Evolutionary conservation across 2,797 vertebrate genomes (phyloP).

Genomic region (Chelonia mydas): DNA sequence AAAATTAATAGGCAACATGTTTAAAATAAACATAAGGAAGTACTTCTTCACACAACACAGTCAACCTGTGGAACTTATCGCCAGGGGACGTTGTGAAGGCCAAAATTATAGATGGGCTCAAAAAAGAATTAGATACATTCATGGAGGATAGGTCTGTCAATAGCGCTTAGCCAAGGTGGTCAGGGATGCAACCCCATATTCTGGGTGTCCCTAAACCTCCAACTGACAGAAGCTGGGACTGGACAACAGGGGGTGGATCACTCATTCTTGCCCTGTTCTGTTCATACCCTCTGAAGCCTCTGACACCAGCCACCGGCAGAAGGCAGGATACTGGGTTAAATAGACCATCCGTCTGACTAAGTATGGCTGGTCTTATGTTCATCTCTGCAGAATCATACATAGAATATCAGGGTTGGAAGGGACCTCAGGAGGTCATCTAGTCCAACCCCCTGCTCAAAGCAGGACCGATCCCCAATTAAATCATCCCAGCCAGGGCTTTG

Average conservation of each 20-base stretch:
- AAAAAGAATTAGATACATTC: background rate
- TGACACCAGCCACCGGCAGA: background rate
- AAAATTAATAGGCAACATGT: background rate
- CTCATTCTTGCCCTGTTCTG: background rate
- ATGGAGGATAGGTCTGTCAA: background rate
- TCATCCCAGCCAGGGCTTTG: too few species aligned
- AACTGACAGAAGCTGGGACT: background rate
- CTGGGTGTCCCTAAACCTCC: background rate
- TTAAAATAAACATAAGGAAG: background rate
- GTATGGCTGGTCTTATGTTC: background rate
- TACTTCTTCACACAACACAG: background rate
- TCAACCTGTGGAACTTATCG: background rate
- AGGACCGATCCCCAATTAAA: too few species aligned
- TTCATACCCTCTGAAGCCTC: background rate
- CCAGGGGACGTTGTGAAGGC: background rate
- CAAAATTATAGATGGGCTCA: background rate
- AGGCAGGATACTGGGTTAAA: background rate
- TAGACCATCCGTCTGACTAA: background rate
- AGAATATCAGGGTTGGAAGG: too few species aligned
- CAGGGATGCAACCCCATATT: background rate
- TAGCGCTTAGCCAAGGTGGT: background rate
- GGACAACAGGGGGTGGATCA: too few species aligned
- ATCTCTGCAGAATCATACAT: background rate
- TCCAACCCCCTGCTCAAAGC: too few species aligned
- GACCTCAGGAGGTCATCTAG: too few species aligned